Conservation (phyloP, 2,888 invertebrate genomes). For the Calameuta pallipes region DNA sequence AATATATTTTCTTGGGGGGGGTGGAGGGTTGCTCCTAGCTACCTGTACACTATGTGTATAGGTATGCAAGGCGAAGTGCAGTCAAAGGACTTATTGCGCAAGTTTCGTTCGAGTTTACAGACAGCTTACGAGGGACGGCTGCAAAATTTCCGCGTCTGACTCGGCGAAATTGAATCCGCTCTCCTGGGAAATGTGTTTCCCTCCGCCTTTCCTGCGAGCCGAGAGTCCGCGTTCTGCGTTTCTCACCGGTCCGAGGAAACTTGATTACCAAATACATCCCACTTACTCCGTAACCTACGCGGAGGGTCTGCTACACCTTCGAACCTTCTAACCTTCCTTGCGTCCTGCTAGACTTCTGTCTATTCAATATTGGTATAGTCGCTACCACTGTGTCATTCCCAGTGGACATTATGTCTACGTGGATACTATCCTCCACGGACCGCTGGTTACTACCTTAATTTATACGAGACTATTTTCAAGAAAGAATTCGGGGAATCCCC, state of each 20-base stretch:
- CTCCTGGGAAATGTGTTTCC: constrained; percentile 54
- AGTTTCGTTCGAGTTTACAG: constrained; percentile 45
- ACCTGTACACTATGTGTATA: not conserved
- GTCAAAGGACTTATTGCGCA: constrained; percentile 48
- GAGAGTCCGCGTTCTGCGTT: constrained; percentile 28
- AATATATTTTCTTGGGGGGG: not conserved
- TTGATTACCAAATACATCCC: constrained; percentile 37
- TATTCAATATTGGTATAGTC: not conserved
- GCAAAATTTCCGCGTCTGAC: constrained; percentile 49
- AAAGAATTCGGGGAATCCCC: not conserved
- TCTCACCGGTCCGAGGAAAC: constrained; percentile 29
- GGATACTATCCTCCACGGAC: not conserved
- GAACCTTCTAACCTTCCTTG: not conserved
- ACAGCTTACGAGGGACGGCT: constrained; percentile 37
- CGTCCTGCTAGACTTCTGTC: not conserved
- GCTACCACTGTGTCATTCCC: not conserved
- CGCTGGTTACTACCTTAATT: not conserved
- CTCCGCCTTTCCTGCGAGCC: constrained; percentile 39
- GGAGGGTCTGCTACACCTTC: not conserved
- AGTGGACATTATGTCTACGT: not conserved
- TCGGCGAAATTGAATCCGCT: constrained; percentile 56
- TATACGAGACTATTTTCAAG: not conserved
- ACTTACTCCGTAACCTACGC: not conserved
- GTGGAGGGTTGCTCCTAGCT: not conserved
- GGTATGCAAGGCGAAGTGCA: constrained; percentile 12